Base-by-base conservation (phyloP, 1,140 invertebrate genomes). In the Aphelenchoides besseyi region DNA sequence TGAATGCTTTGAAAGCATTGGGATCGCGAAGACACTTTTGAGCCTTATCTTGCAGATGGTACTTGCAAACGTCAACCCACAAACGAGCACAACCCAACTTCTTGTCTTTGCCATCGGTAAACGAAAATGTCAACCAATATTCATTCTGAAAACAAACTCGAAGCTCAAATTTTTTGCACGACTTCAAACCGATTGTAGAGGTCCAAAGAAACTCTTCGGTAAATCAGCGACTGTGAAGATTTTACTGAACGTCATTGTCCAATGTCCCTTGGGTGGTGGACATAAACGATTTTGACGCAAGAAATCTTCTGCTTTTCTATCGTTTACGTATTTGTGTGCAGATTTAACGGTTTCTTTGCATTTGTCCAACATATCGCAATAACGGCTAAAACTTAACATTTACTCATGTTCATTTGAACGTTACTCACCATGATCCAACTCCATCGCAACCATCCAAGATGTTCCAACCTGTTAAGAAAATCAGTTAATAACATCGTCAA, bases 191-290 rank as follows among this genome's bases (percentile, higher is more conserved):
- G 82, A 83, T 74, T 83, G 82, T 9, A 83, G 75, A 52, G 82
- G 82, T 23, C 82, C 82, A 57, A 83, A 83, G 77, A 83, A 83
- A 61, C 79, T 82, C 64, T 83, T 83, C 3, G 82, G 82, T 48
- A 83, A 70, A 72, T 83, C 82, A 16, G 83, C 81, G 35, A 79
- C 75, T 2, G 83, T 80, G 75, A 83, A 83, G 16, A 83, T 84
- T 67, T 83, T 83, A 26, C 76, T 79, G 79, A 83, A 83, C 18
- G 82, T 83, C 82, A 83, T 83, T 8, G 82, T 83, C 82, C 82
- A 83, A 67, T 83, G 82, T 32, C 81, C 82, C 57, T 48, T 48
- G 18, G 64, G 64, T 16, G 64, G 64, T 5, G 64, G 64, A 37
- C 64, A 67, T 23, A 48, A 48, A 37, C 41, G 41, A 23, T 82